Base-by-base conservation (phyloP, 2,888 invertebrate genomes). In the Drosophila macrospina region DNA sequence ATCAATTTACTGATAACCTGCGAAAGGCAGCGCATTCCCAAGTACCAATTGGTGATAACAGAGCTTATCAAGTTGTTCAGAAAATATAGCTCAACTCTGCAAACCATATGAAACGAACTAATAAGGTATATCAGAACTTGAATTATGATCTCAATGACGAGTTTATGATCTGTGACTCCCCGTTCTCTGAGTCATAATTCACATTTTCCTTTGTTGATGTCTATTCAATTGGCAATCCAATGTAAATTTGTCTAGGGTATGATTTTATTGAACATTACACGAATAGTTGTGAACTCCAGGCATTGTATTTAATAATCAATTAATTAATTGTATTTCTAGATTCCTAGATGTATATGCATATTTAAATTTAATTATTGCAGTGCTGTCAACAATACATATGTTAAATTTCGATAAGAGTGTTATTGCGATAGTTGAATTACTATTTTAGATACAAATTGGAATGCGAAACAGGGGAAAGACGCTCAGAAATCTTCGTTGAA, bases 401-500 rank as follows among this genome's bases (percentile, higher is more conserved):
- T 20, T 20, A 20, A 20, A 32, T 4, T 10, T 10, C 10, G 30
- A 32, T 32, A 32, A 32, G 6, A 28, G 6, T 28, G 6, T 28
- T 7, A 5, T 6, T 28, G 28, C 3, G 16, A 15, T 10, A 10
- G 10, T 6, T 20, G 2, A 20, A 20, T 20, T 20, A 20, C 20
- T 20, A 2, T 20, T 20, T 20, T 20, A 20, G 3, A 20, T 20
- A 20, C 2, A 20, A 20, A 20, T 1, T 20, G 20, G 20, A 20
- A 20, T 20, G 20, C 20, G 2, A 20, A 20, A 2, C 20, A 3
- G 20, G 3, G 20, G 20, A 3, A 3, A 20, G 1, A 20, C 3
- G 3, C 1, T 20, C 20, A 20, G 20, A 89, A 83, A 41, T 83
- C 86, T 15, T 85, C 86, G 39, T 87, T 83, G 36, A 87, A 81